These are phyloP conservation scores for Buphagus erythrorhynchus DNA, from an alignment of 2,797 vertebrate species.

Conservation along the genomic window DNA sequence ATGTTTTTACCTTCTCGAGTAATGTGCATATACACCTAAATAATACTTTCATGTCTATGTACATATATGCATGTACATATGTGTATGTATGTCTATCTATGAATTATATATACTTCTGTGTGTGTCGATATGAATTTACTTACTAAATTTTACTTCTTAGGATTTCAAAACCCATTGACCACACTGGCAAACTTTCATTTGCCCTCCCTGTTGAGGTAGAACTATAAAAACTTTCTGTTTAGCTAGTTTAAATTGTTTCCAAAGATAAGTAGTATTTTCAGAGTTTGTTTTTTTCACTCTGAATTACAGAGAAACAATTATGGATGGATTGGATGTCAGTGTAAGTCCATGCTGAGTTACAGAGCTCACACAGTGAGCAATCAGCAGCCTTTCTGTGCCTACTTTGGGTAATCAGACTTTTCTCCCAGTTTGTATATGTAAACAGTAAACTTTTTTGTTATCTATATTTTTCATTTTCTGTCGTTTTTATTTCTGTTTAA, in stretches of 20 bases:
- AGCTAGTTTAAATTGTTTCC: background rate
- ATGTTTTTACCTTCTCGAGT: no score
- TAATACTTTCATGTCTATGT: background rate
- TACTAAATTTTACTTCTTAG: background rate
- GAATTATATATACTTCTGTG: accelerated
- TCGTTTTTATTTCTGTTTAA: background rate
- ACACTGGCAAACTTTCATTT: background rate
- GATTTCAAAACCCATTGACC: background rate
- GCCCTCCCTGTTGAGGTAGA: background rate
- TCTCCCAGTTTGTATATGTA: background rate
- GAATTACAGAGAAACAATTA: background rate
- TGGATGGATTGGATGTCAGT: background rate
- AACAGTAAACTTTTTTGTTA: background rate
- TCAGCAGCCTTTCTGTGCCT: background rate
- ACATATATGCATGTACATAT: background rate
- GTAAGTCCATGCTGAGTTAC: background rate
- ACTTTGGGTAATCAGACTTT: background rate
- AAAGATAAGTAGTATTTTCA: background rate
- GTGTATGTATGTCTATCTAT: accelerated
- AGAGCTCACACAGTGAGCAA: background rate
- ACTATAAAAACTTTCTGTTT: background rate
- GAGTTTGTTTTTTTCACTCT: accelerated
- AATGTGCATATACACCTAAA: no score
- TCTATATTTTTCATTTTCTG: background rate
- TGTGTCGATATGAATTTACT: background rate